These are phyloP conservation scores for Aphaenogaster floridana DNA, from an alignment of 1,140 invertebrate species.

Conservation along the genomic window DNA sequence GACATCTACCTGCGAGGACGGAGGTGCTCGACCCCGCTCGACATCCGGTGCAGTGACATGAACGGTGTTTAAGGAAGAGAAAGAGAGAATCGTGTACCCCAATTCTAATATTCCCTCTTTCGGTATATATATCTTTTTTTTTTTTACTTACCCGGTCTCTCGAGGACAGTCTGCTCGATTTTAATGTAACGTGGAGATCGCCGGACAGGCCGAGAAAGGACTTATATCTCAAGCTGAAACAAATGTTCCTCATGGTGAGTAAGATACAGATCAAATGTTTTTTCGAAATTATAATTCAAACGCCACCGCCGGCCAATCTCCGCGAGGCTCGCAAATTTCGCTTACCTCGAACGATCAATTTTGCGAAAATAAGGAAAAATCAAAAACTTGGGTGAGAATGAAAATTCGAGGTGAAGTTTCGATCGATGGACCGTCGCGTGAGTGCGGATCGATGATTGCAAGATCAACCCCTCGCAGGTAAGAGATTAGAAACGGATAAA, in stretches of 20 bases:
- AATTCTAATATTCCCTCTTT: constrained; percentile 56
- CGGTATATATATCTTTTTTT: constrained; percentile 63
- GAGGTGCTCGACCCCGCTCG: constrained; percentile 84
- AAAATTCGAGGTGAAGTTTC: not conserved
- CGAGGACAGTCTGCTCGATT: constrained; percentile 56
- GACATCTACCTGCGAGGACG: constrained; percentile 86
- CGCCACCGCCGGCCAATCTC: not conserved
- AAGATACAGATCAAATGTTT: not conserved
- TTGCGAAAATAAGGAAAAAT: not conserved
- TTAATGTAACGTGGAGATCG: constrained; percentile 69
- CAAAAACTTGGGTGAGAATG: not conserved
- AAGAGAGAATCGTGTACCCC: constrained; percentile 74
- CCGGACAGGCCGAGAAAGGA: constrained; percentile 65
- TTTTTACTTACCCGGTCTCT: constrained; percentile 19
- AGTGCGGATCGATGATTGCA: not conserved
- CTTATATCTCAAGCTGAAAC: constrained; percentile 48
- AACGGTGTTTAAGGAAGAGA: constrained; percentile 78
- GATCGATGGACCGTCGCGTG: not conserved
- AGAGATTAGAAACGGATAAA: not conserved
- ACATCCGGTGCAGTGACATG: constrained; percentile 85
- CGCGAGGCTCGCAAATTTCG: not conserved
- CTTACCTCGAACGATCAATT: not conserved
- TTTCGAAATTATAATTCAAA: not conserved
- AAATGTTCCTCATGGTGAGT: constrained; percentile 72
- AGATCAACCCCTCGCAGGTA: not conserved